Conservation (phyloP, 2,888 invertebrate species). For the Ctenicera cuprea region DNA sequence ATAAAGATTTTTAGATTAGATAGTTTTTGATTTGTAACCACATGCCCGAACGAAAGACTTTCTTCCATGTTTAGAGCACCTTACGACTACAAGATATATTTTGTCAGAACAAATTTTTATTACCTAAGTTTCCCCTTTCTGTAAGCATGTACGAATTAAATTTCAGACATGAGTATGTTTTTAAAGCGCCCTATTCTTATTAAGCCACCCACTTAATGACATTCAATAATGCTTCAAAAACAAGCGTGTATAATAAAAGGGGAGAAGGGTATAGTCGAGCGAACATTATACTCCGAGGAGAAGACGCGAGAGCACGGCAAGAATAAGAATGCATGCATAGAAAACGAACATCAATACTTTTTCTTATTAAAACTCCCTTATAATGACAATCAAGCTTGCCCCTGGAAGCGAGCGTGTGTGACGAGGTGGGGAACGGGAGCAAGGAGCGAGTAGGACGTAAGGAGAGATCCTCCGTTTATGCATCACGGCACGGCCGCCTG, state of each 20-base stretch:
- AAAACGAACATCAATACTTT: conserved; percentile 72
- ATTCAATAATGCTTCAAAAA: conserved; percentile 54
- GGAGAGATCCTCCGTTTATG: conserved; percentile 71
- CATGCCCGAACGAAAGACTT: no score
- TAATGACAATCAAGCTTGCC: conserved; percentile 71
- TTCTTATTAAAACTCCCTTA: conserved; percentile 73
- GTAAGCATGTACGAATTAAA: conserved; percentile 43
- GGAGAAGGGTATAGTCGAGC: conserved; percentile 59
- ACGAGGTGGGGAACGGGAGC: conserved; percentile 53
- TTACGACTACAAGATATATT: background rate
- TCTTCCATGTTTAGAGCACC: background rate
- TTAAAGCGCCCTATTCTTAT: conserved; percentile 51
- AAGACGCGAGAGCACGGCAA: conserved; percentile 65
- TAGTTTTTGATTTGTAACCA: no score
- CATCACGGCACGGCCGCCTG: conserved; percentile 71
- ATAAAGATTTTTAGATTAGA: no score
- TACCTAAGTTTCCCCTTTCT: conserved; percentile 31
- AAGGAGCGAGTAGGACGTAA: conserved; percentile 56
- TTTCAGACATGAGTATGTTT: conserved; percentile 51
- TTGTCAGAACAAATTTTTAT: conserved; percentile 23
- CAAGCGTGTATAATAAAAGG: conserved; percentile 56
- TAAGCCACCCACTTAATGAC: conserved; percentile 55
- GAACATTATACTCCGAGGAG: conserved; percentile 52
- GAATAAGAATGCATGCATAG: conserved; percentile 72
- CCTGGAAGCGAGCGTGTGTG: conserved; percentile 67